Conservation (phyloP, 2,113 vertebrate genomes). For the Saguinus midas region DNA sequence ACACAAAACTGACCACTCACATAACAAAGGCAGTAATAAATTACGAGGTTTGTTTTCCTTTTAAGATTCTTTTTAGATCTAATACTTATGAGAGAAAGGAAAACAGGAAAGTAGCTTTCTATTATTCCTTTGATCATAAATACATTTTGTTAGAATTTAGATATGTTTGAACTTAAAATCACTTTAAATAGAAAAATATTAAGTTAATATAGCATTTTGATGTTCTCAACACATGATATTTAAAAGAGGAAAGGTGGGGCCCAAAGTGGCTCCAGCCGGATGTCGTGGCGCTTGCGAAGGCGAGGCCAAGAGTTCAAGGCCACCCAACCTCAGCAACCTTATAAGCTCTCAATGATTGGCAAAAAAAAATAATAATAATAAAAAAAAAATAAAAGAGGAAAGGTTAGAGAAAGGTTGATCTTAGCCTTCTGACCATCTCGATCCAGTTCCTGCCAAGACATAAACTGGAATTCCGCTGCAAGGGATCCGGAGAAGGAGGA, state of each 20-base stretch:
- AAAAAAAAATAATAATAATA: no score
- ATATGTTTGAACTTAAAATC: conserved; percentile 77
- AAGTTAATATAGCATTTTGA: conserved; percentile 4
- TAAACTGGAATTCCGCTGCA: neutral
- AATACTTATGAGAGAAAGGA: conserved; percentile 11
- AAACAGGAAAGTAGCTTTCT: conserved; percentile 24
- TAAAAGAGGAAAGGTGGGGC: no score
- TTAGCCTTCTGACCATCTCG: neutral
- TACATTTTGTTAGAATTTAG: conserved; percentile 39
- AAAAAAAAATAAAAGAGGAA: no score
- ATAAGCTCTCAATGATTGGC: no score
- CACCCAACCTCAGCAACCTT: no score
- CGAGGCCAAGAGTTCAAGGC: no score
- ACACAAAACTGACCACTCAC: conserved; percentile 51
- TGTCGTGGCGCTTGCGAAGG: no score
- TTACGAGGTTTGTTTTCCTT: conserved; percentile 59
- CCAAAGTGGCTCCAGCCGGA: no score
- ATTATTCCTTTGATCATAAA: conserved; percentile 68
- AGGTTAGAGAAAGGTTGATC: neutral
- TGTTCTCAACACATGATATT: neutral
- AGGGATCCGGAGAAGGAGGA: neutral
- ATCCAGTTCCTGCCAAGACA: neutral
- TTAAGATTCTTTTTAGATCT: conserved; percentile 48
- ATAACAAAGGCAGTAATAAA: conserved; percentile 62
- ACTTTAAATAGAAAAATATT: conserved; percentile 59